Base-by-base conservation (phyloP, 2,797 vertebrate genomes). In the Enteromius afrohamiltoni region DNA sequence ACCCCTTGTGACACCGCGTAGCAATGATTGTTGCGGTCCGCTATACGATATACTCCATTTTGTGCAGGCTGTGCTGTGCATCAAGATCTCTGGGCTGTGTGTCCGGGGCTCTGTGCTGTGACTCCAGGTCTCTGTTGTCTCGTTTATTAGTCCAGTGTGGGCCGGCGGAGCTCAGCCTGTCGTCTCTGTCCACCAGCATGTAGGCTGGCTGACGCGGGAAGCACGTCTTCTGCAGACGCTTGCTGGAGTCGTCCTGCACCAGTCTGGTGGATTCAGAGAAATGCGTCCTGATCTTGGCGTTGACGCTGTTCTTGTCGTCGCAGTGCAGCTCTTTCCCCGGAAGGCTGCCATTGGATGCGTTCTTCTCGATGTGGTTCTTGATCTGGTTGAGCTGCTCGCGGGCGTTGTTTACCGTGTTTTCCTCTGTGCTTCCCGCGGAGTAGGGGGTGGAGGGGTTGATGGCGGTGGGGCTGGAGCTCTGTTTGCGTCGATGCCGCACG, bases 301-400 rank as follows among this genome's bases (percentile, higher is more conserved):
- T 95, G 93, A 96, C 94, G 0, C 94, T 93, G 92, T 97, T 97
- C 91, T 97, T 97, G 93, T 94, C 95, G 70, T 96, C 95, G 0
- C 95, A 95, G 19, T 82, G 83, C 17, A 75, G 86, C 90, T 96
- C 96, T 90, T 95, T 96, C 65, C 93, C 92, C 0, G 94, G 94
- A 53, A 94, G 94, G 69, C 93, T 92, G 0, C 93, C 91, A 0
- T 93, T 95, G 42, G 94, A 88, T 0, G 93, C 93, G 0, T 94
- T 95, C 82, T 96, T 98, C 93, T 97, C 96, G 0, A 98, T 97
- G 82, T 95, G 96, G 92, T 98, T 98, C 88, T 96, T 97, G 77
- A 98, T 98, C 93, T 97, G 97, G 87, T 97, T 95, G 83, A 98
- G 95, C 89, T 97, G 96, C 90, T 98, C 97, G 23, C 96, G 89